Evolutionary conservation across 2,797 vertebrate genomes (phyloP).

Genomic region (Acanthiza pusilla): DNA sequence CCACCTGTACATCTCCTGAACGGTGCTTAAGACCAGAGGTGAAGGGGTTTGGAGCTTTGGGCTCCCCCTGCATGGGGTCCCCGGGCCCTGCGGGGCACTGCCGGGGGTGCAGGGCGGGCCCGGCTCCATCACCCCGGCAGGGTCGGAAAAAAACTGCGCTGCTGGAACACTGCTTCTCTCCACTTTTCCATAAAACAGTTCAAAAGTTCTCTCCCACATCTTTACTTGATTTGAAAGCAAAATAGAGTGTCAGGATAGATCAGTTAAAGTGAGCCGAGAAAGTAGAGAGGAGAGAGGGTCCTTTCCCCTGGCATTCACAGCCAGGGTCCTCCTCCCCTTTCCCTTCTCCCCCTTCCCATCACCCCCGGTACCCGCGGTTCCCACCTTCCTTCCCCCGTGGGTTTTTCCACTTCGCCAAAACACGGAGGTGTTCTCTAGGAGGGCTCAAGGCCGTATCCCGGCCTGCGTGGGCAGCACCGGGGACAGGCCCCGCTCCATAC

Average conservation of each 20-base stretch:
- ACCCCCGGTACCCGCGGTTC: neutral
- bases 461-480: neutral
- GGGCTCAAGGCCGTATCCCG: neutral
- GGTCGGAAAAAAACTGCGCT: neutral
- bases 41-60: neutral
- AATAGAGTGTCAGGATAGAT: slow-evolving; percentile 51
- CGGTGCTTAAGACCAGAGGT: neutral
- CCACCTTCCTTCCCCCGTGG: neutral
- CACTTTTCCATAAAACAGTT: slow-evolving; percentile 40
- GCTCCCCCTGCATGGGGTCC: neutral
- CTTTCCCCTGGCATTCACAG: neutral
- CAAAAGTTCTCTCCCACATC: slow-evolving; percentile 61
- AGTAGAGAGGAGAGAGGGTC: neutral
- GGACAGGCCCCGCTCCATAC: neutral
- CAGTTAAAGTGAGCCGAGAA: neutral
- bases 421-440: neutral
- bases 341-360: neutral
- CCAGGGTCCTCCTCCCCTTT: neutral
- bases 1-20: neutral
- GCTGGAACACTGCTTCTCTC: neutral
- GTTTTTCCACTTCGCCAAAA: neutral
- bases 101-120: neutral
- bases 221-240: slow-evolving; percentile 66
- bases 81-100: neutral
- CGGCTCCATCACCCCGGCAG: neutral